A percentile compares a stretch with the other conserved stretches of the same genome.
Evolutionary conservation across 1,140 invertebrate genomes (phyloP).

Genomic region (Apolygus lucorum): DNA sequence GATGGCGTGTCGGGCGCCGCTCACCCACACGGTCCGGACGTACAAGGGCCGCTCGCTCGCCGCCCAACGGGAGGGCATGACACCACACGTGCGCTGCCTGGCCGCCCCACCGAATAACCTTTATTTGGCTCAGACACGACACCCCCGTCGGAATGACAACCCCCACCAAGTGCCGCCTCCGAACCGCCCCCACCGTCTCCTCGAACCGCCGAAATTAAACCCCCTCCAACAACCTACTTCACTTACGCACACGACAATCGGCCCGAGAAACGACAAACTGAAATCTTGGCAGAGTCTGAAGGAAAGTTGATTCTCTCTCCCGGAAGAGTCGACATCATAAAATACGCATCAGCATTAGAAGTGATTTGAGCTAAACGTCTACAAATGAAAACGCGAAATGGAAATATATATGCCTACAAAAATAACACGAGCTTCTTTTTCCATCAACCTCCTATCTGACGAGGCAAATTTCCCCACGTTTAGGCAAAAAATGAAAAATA

Average conservation of each 20-base stretch:
- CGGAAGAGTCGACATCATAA: too few species aligned
- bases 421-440: too few species aligned
- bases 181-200: constrained; percentile 3
- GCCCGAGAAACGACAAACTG: background rate
- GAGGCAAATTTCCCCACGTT: too few species aligned
- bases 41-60: constrained; percentile 59
- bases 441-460: too few species aligned
- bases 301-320: too few species aligned
- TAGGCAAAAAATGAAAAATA: too few species aligned
- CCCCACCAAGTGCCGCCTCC: background rate
- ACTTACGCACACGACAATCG: background rate
- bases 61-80: constrained; percentile 49
- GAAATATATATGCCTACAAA: too few species aligned
- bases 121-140: too few species aligned
- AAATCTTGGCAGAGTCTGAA: background rate
- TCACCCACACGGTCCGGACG: constrained; percentile 58
- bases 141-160: too few species aligned
- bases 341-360: too few species aligned
- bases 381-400: too few species aligned
- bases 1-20: constrained; percentile 60
- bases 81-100: background rate
- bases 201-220: background rate
- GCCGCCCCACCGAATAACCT: background rate
- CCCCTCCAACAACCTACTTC: background rate
- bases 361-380: too few species aligned